Evolutionary conservation across 2,797 vertebrate genomes (phyloP), one percentile per base, ranked within the genome.

Genomic region (Alcedo quadribrachys): DNA sequence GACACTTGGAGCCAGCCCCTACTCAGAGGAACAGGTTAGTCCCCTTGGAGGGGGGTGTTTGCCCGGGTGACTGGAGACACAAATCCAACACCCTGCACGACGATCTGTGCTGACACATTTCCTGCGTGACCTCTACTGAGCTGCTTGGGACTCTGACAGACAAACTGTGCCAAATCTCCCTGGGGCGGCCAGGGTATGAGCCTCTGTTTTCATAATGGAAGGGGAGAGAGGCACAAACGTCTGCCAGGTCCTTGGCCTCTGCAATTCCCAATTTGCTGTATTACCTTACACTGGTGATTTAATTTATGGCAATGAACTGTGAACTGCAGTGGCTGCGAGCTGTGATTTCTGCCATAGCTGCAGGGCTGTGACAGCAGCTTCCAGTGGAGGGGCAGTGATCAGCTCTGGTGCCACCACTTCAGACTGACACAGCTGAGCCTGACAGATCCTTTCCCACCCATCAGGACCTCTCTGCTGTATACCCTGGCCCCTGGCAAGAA

Each of bases 101-200:
- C 0, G 2, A 51, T 46, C 70, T 27, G 55, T 17, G 53, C 75
- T 5, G 16, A 63, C 69, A 74, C 81, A 1, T 65, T 80, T 81
- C 61, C 85, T 61, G 45, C 2, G 5, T 55, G 65, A 73, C 69
- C 68, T 63, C 35, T 43, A 32, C 43, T 0, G 1, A 79, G 81
- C 50, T 80, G 61, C 33, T 7, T n/a, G 58, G 69, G 68, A 28
- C 63, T 62, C 63, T 1, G 7, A 16, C 37, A 50, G 60, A 27
- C 33, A 15, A 62, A 19, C 58, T 14, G 42, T 89, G 92, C 77
- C 73, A 84, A 51, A 55, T 27, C 61, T 90, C 54, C 70, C 79
- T 0, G 0, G 66, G 70, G 30, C 1, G 1, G 45, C 0, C 0
- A 30, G 68, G 69, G 35, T 46, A 10, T 3, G 10, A 76, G 22